Evolutionary conservation across 2,888 invertebrate species (phyloP), one percentile per base, ranked within the genome.

Genomic region (Camptogramma bilineatum): DNA sequence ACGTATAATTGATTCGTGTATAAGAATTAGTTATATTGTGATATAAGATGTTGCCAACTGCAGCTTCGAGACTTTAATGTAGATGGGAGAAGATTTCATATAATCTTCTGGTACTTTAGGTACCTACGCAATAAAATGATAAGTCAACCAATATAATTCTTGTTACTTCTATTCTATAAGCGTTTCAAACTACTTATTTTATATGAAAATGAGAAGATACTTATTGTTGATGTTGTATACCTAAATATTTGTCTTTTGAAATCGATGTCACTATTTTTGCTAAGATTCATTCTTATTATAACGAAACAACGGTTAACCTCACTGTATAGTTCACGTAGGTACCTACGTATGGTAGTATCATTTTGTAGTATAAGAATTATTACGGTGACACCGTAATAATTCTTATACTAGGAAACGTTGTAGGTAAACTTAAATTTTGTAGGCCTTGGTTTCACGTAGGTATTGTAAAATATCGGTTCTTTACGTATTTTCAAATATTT

Each of bases 21-120:
- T 81, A 83, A 81, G 79, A 68, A 71, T 79, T 80, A 79, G 79
- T 75, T 80, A 80, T 72, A 70, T 75, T 81, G 68, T 78, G 76
- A 75, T 73, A 70, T 66, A 68, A n/a, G n/a, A 68, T 65, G 70
- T 75, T 76, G 78, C 81, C 73, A 79, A 50, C 87, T 85, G 87
- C 86, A 87, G 85, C 85, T 85, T 82, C 81, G 80, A 62, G 62
- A 76, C 68, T 56, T 55, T 39, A 61, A 51, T 50, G 24, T 53
- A 56, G 46, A 16, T 46, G 13, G 55, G 51, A 53, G 55, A 48
- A 51, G 31, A 47, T 44, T 50, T 57, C 34, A 17, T 17, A 17
- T 52, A 44, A 28, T 64, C 60, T 60, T 63, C 62, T 44, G 31
- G 50, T 61, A 47, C 64, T 66, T 39, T 68, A 62, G 52, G 13